These are phyloP conservation scores for Carettochelys insculpta DNA, from an alignment of 2,113 vertebrate genomes.

Conservation along the genomic window DNA sequence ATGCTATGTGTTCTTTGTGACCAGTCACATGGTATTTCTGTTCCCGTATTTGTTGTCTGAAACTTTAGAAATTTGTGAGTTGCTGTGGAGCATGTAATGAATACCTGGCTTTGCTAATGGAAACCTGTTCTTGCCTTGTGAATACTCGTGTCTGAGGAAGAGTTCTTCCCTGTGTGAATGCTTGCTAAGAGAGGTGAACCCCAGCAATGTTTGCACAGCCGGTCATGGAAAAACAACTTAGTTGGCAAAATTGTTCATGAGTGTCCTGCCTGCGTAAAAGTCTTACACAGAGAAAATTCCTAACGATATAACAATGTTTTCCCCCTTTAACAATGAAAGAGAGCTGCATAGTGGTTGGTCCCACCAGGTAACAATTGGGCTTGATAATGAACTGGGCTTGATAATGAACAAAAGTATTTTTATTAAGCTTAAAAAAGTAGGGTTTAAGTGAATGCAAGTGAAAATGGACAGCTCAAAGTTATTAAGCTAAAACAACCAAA, in stretches of 20 bases:
- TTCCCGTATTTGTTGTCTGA: not conserved
- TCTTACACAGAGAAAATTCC: too few relatives aligned
- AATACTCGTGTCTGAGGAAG: not conserved
- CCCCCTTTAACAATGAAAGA: too few relatives aligned
- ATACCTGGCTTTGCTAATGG: not conserved
- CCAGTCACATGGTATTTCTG: not conserved
- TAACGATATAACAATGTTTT: too few relatives aligned
- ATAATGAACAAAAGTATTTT: too few relatives aligned
- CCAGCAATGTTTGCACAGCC: not conserved
- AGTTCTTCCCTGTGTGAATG: not conserved
- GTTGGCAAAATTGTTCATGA: not conserved
- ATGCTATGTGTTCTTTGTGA: not conserved
- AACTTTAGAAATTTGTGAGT: not conserved
- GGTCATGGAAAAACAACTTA: not conserved
- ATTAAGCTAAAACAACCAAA: too few relatives aligned
- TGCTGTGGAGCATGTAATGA: not conserved
- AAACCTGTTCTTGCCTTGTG: constrained; percentile 23
- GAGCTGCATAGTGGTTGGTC: too few relatives aligned
- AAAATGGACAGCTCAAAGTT: too few relatives aligned
- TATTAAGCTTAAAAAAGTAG: too few relatives aligned
- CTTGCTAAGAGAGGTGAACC: not conserved
- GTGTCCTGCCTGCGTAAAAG: not conserved
- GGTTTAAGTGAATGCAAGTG: too few relatives aligned
- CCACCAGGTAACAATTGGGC: too few relatives aligned
- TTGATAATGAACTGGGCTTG: too few relatives aligned